phyloP scores from a whole-genome alignment of 2,888 invertebrate genomes.

The Diogma glabrata region DNA sequence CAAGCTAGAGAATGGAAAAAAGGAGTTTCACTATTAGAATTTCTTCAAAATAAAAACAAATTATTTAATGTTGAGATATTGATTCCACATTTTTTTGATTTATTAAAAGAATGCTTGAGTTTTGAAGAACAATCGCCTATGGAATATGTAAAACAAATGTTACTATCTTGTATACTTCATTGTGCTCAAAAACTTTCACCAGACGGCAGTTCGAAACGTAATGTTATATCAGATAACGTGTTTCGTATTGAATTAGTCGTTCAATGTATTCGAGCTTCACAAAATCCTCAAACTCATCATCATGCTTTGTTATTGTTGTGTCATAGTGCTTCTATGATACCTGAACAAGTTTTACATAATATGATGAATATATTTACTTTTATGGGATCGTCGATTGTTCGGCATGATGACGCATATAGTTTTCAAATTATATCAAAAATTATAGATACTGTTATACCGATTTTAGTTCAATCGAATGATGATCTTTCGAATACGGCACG shows the following conservation, averaged over 20 bases:
- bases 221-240: constrained; percentile 38
- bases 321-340: constrained; percentile 63
- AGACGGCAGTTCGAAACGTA: constrained; percentile 34
- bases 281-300: constrained; percentile 92
- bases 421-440: constrained; percentile 87
- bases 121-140: constrained; percentile 70
- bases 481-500: constrained; percentile 28
- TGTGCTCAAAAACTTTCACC: constrained; percentile 48
- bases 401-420: constrained; percentile 91
- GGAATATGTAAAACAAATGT: constrained; percentile 81
- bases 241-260: constrained; percentile 43
- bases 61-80: constrained; percentile 53
- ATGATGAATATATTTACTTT: constrained; percentile 97
- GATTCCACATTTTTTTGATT: constrained; percentile 62
- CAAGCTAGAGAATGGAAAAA: constrained; percentile 63
- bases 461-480: constrained; percentile 49
- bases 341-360: constrained; percentile 78
- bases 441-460: constrained; percentile 80
- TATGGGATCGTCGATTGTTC: constrained; percentile 85
- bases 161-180: constrained; percentile 64
- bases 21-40: constrained; percentile 69
- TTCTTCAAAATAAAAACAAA: constrained; percentile 75
- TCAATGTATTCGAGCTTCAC: constrained; percentile 78
- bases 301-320: constrained; percentile 79
- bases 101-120: constrained; percentile 65